phyloP scores from a whole-genome alignment of 2,888 invertebrate species.

The Stramonita haemastoma region DNA sequence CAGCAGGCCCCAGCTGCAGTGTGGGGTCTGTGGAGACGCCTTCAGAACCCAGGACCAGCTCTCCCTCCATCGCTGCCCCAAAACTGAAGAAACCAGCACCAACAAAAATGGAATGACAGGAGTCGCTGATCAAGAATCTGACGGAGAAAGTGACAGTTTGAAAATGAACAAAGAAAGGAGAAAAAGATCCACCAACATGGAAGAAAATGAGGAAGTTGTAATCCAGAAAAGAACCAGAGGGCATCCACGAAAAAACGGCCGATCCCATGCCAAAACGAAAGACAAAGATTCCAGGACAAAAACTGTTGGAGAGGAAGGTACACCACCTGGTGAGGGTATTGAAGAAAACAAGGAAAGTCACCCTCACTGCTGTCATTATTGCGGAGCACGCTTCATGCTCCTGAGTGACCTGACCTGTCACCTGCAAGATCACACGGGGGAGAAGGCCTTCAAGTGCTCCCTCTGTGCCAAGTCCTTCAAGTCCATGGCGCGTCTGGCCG shows the following conservation, averaged over 20 bases:
- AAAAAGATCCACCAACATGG: neutral
- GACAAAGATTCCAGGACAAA: neutral
- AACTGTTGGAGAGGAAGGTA: neutral
- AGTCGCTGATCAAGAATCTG: neutral
- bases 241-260: neutral
- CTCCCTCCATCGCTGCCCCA: neutral
- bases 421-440: constrained; percentile 8
- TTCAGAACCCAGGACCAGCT: neutral
- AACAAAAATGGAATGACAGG: neutral
- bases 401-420: neutral
- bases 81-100: neutral
- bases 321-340: neutral
- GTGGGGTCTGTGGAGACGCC: neutral
- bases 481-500: neutral
- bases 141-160: neutral
- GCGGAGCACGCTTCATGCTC: constrained; percentile 20
- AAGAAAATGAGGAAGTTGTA: neutral
- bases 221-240: neutral
- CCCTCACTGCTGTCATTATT: constrained; percentile 4
- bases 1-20: neutral
- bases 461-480: neutral
- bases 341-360: neutral
- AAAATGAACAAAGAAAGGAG: neutral
- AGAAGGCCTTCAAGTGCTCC: constrained; percentile 22
- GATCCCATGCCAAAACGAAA: neutral